These are phyloP conservation scores for Nematolebias whitei DNA, from an alignment of 2,113 vertebrate genomes.

Conservation along the genomic window DNA sequence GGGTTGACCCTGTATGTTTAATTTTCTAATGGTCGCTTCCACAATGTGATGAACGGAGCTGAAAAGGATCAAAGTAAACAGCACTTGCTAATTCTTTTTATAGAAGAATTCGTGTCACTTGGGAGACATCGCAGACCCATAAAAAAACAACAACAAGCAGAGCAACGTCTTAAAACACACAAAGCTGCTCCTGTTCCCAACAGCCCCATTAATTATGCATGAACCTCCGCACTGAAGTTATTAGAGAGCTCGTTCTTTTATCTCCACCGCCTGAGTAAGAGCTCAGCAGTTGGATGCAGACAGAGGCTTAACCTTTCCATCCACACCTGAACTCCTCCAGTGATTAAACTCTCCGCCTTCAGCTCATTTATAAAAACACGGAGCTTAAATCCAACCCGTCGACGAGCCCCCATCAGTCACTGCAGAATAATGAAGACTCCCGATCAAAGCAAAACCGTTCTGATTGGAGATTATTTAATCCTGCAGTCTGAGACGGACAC, in stretches of 20 bases:
- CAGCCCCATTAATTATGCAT: constrained; percentile 47
- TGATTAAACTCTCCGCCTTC: constrained; percentile 14
- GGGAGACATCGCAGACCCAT: constrained; percentile 3
- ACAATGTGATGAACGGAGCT: background rate
- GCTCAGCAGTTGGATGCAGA: constrained; percentile 29
- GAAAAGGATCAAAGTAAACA: background rate
- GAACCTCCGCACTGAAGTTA: constrained; percentile 24
- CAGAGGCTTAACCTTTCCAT: background rate
- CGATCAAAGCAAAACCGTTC: no score
- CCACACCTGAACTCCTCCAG: constrained; percentile 4
- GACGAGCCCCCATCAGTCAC: no score
- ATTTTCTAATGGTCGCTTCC: no score
- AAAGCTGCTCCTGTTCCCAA: constrained; percentile 8
- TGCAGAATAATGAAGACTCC: no score
- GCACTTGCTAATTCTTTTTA: background rate
- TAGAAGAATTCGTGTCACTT: constrained; percentile 5
- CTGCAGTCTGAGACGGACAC: no score
- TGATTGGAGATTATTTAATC: no score
- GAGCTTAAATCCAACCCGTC: no score
- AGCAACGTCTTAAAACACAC: constrained; percentile 1
- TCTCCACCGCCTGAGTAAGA: constrained; percentile 24
- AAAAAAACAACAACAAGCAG: background rate
- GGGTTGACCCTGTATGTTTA: no score
- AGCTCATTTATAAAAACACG: no score
- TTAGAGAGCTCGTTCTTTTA: constrained; percentile 32